Conservation (phyloP, 2,888 invertebrate genomes). For the Branchinecta sandiegonensis region DNA sequence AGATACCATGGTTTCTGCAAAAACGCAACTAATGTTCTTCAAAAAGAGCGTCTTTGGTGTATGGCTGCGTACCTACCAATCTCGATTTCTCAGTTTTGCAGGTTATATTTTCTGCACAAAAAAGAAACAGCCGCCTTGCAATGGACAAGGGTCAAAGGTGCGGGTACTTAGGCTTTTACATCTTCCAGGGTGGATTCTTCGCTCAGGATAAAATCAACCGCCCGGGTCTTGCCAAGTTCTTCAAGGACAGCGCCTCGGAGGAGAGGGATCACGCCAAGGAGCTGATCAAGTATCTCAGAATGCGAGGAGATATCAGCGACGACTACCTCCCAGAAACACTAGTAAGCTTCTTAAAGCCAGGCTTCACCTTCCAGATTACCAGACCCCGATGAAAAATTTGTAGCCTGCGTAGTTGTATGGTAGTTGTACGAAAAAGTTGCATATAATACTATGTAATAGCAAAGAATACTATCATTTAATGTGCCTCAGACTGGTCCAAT, state of each 20-base stretch:
- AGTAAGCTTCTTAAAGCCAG: conserved; percentile 26
- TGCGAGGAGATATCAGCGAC: conserved; percentile 42
- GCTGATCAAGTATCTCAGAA: conserved; percentile 69
- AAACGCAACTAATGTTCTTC: no score
- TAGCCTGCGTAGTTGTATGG: no score
- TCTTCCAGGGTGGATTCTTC: conserved; percentile 55
- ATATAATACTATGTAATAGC: no score
- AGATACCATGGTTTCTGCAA: no score
- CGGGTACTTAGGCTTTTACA: background rate
- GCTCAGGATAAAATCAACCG: conserved; percentile 58
- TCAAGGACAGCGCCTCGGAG: conserved; percentile 67
- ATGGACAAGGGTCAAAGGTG: background rate
- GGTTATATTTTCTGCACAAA: background rate
- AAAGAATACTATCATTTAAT: no score
- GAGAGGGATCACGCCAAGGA: conserved; percentile 78
- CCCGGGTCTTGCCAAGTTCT: conserved; percentile 73
- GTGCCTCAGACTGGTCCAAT: no score
- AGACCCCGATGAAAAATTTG: no score
- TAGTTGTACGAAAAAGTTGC: no score
- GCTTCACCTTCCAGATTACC: no score
- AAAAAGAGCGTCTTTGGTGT: no score
- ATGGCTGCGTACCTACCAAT: no score
- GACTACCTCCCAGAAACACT: conserved; percentile 26
- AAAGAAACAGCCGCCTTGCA: background rate
- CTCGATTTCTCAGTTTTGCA: no score